Percentiles rank a stretch among this genome's conserved stretches.
phyloP scores from a whole-genome alignment of 2,113 vertebrate genomes.

The Fukomys damarensis region DNA sequence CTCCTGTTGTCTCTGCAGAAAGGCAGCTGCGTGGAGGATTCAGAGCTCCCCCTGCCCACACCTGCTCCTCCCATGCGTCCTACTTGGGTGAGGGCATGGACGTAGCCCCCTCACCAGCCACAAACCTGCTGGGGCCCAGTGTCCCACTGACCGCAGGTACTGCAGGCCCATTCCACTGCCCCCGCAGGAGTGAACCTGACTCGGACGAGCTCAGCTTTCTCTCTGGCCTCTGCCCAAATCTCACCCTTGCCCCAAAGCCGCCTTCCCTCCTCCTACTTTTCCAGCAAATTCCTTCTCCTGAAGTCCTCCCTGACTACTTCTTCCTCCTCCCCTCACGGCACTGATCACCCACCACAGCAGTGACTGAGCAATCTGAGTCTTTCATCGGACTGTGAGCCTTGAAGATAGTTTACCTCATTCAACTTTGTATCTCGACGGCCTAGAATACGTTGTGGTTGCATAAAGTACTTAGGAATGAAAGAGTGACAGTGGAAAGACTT shows the following conservation, averaged over 20 bases:
- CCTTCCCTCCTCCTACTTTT: not conserved
- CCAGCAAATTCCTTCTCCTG: not conserved
- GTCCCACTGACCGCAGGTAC: not conserved
- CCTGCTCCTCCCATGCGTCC: not conserved
- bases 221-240: not conserved
- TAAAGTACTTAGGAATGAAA: not conserved
- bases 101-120: not conserved
- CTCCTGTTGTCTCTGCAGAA: not conserved
- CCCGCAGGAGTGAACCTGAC: not conserved
- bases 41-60: not conserved
- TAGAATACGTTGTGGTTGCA: not conserved
- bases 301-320: not conserved
- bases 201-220: too few relatives aligned
- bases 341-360: not conserved
- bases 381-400: not conserved
- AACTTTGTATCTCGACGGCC: not conserved
- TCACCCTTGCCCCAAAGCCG: not conserved
- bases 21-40: not conserved
- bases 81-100: not conserved
- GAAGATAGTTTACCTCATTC: not conserved
- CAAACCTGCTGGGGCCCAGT: not conserved
- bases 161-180: not conserved
- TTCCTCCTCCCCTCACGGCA: not conserved
- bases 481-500: not conserved
- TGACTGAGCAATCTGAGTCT: not conserved